phyloP scores from a whole-genome alignment of 2,797 vertebrate genomes.

The Nasua narica region DNA sequence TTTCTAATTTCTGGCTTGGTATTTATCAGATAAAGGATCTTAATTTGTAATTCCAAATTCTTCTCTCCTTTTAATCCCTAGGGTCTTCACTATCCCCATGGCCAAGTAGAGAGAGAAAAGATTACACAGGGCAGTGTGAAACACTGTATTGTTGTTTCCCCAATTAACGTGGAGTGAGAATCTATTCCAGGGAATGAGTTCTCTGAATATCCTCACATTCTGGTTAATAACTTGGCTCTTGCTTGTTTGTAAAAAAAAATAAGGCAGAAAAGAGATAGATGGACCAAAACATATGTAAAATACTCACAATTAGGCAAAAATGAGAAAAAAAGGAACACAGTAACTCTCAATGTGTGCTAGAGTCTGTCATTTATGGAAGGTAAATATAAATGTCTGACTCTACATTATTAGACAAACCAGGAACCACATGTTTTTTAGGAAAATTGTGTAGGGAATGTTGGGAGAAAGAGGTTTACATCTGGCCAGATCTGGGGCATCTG shows the following conservation, averaged over 20 bases:
- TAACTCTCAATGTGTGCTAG: background rate
- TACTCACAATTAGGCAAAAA: background rate
- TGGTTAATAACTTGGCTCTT: background rate
- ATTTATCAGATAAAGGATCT: constrained; percentile 9
- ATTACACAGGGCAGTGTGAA: background rate
- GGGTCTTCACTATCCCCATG: background rate
- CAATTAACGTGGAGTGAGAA: background rate
- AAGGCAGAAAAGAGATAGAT: background rate
- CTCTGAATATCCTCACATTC: background rate
- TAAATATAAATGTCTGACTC: background rate
- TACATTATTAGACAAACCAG: background rate
- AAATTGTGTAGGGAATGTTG: background rate
- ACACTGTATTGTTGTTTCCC: background rate
- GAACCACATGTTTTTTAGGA: background rate
- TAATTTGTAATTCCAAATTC: background rate
- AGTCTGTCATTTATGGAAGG: background rate
- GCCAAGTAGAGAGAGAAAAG: background rate
- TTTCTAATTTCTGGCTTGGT: background rate
- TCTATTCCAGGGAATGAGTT: background rate
- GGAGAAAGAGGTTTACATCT: background rate
- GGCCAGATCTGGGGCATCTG: background rate
- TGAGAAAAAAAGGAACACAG: background rate
- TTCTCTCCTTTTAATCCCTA: background rate
- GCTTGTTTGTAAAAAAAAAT: background rate
- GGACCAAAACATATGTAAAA: background rate